A percentile compares a stretch with the other conserved stretches of the same genome.
Evolutionary conservation across 1,140 invertebrate species (phyloP).

Genomic region (Aradophagus sp.): DNA sequence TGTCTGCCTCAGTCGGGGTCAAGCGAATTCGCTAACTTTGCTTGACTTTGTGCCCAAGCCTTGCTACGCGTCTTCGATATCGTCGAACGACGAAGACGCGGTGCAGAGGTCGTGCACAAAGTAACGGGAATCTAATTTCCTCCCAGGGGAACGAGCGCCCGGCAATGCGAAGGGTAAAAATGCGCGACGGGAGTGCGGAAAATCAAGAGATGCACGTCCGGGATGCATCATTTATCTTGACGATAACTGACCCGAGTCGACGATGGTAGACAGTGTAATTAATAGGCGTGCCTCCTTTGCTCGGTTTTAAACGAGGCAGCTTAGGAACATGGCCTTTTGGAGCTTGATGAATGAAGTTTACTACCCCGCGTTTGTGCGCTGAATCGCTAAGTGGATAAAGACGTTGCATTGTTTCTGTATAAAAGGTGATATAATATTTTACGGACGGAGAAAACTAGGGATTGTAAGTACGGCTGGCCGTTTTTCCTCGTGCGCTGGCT

Average conservation of each 20-base stretch:
- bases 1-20: constrained; percentile 30
- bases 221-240: constrained; percentile 37
- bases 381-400: constrained; percentile 40
- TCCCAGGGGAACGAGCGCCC: constrained; percentile 16
- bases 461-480: constrained; percentile 6
- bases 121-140: constrained; percentile 42
- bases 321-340: constrained; percentile 24
- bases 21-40: constrained; percentile 36
- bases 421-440: constrained; percentile 20
- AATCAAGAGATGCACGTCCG: constrained; percentile 35
- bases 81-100: constrained; percentile 19
- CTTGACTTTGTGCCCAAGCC: constrained; percentile 7
- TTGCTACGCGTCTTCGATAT: not conserved
- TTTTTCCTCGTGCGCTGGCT: constrained; percentile 1
- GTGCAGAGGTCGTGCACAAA: constrained; percentile 32
- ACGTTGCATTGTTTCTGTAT: constrained; percentile 29
- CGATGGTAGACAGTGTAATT: constrained; percentile 43
- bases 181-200: constrained; percentile 10
- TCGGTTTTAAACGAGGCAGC: constrained; percentile 41
- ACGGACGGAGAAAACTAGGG: constrained; percentile 4
- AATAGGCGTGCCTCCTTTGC: constrained; percentile 49
- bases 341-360: constrained; percentile 50
- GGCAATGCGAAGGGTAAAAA: constrained; percentile 11
- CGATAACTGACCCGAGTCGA: constrained; percentile 48
- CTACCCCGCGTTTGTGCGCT: constrained; percentile 34